These are phyloP conservation scores for Osmoderma eremita DNA, from an alignment of 2,888 invertebrate genomes.

Conservation along the genomic window DNA sequence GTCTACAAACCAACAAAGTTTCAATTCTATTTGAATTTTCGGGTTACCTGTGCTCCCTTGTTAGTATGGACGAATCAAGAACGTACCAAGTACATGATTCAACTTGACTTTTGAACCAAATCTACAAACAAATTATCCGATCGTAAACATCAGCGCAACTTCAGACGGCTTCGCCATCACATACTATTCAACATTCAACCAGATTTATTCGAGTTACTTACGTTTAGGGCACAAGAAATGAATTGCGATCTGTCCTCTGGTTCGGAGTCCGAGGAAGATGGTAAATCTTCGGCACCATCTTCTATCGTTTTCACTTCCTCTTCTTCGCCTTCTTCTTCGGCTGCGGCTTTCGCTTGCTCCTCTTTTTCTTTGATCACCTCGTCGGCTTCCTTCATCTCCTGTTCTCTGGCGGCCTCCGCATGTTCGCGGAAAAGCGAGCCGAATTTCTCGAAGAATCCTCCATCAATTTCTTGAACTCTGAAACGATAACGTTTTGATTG, in stretches of 20 bases:
- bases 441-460: constrained; percentile 86
- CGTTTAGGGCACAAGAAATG: constrained; percentile 39
- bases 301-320: constrained; percentile 52
- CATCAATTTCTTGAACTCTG: constrained; percentile 84
- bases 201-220: constrained; percentile 23
- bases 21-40: too few relatives aligned
- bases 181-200: too few relatives aligned
- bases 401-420: constrained; percentile 69
- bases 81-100: too few relatives aligned
- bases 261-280: constrained; percentile 69
- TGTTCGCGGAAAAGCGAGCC: constrained; percentile 77
- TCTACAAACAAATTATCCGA: too few relatives aligned
- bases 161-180: too few relatives aligned
- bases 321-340: constrained; percentile 44
- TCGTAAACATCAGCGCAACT: too few relatives aligned
- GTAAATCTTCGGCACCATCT: constrained; percentile 55
- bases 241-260: constrained; percentile 66
- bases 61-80: too few relatives aligned
- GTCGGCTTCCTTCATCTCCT: constrained; percentile 56
- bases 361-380: constrained; percentile 57
- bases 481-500: too few relatives aligned
- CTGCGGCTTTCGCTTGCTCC: constrained; percentile 52
- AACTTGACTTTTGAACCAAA: too few relatives aligned
- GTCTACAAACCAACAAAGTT: too few relatives aligned
- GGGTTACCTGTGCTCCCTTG: too few relatives aligned